A percentile compares a stretch with the other conserved stretches of the same genome.
These are phyloP conservation scores for Nematopogon swammerdamellus DNA, from an alignment of 2,888 invertebrate genomes.

Conservation along the genomic window DNA sequence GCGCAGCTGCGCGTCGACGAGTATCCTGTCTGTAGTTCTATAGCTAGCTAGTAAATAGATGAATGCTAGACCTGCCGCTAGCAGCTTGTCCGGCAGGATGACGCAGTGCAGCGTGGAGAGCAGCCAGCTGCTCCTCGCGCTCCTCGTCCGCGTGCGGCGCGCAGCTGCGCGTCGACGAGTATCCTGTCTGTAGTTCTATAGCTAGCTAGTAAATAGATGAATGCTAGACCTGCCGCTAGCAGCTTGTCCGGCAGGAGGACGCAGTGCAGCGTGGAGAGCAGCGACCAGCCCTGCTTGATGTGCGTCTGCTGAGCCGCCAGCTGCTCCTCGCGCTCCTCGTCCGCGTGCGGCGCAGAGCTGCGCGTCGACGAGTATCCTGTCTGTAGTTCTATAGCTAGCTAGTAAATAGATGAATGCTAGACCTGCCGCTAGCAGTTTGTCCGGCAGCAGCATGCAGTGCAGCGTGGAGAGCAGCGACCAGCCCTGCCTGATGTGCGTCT, in stretches of 20 bases:
- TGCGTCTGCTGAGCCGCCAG: constrained; percentile 85
- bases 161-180: constrained; percentile 61
- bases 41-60: no score
- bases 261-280: constrained; percentile 90
- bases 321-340: constrained; percentile 81
- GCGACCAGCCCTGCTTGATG: constrained; percentile 96
- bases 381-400: no score
- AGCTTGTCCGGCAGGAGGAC: constrained; percentile 94
- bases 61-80: constrained; percentile 43
- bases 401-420: no score
- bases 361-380: constrained; percentile 62
- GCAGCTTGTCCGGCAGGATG: constrained; percentile 89
- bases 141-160: constrained; percentile 75
- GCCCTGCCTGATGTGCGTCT: no score
- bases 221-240: constrained; percentile 44
- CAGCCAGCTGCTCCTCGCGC: constrained; percentile 68
- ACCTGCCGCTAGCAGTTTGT: no score
- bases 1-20: constrained; percentile 57
- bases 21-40: no score
- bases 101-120: constrained; percentile 96
- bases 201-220: no score
- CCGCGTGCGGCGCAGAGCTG: constrained; percentile 63
- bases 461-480: no score
- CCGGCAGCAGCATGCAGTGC: no score
- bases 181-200: no score